phyloP scores from a whole-genome alignment of 2,797 vertebrate genomes.

The Lerista edwardsae region DNA sequence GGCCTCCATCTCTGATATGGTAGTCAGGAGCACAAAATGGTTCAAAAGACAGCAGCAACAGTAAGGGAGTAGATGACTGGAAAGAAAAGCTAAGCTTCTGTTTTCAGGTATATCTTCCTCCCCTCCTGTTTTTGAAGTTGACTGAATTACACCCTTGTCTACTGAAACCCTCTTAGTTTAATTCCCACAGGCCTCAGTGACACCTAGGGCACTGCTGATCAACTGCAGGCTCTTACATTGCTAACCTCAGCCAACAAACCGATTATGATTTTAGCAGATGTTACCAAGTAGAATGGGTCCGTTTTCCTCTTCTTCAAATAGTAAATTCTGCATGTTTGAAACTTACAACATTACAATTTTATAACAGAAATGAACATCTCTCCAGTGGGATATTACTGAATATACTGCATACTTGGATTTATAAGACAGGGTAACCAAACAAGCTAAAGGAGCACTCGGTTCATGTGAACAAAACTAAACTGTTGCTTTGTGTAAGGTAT shows the following conservation, averaged over 20 bases:
- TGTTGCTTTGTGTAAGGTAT: background rate
- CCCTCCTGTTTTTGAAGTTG: slow-evolving; percentile 10
- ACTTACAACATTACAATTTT: slow-evolving; percentile 29
- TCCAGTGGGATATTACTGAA: slow-evolving; percentile 36
- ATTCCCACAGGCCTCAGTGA: slow-evolving; percentile 63
- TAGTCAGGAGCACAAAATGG: slow-evolving; percentile 44
- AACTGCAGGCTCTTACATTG: slow-evolving; percentile 63
- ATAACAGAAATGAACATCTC: slow-evolving; percentile 54
- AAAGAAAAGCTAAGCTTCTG: slow-evolving; percentile 57
- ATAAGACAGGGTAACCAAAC: slow-evolving; percentile 41
- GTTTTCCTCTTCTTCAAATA: slow-evolving; percentile 27
- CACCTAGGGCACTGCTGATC: slow-evolving; percentile 63
- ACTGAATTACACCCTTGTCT: slow-evolving; percentile 72
- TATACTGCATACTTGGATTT: slow-evolving; percentile 39
- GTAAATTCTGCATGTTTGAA: slow-evolving; percentile 41
- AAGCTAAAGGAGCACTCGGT: slow-evolving; percentile 2
- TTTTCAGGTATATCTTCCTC: slow-evolving; percentile 44
- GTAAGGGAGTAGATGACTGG: slow-evolving; percentile 52
- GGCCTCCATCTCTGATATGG: slow-evolving; percentile 47
- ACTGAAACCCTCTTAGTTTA: slow-evolving; percentile 64
- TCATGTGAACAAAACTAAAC: slow-evolving; percentile 24
- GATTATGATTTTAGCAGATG: slow-evolving; percentile 62
- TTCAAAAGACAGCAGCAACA: slow-evolving; percentile 37
- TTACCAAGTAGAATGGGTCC: slow-evolving; percentile 51
- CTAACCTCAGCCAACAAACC: slow-evolving; percentile 52